Base-by-base conservation (phyloP, 2,797 vertebrate genomes). In the Phrynocephalus vlangalii region DNA sequence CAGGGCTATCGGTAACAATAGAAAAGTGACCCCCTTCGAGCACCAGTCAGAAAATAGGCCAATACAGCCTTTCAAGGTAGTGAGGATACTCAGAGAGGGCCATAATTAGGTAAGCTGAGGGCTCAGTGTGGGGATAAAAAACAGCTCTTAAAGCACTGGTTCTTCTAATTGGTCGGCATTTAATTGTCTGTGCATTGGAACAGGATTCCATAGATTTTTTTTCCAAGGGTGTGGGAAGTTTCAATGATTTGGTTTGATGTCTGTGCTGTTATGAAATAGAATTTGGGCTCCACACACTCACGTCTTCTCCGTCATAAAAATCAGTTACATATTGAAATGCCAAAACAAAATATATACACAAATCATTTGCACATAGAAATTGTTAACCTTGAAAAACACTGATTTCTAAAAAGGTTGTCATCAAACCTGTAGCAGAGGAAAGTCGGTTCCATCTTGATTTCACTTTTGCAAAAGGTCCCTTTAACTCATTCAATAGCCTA, bases 61-160 rank as follows among this genome's bases (percentile, higher is more conserved):
- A 96, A 83, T 95, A 95, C 95, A 95, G 94, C 88, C 86, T 93
- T 88, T 91, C 77, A 91, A 93, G 92, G 48, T 88, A 92, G 67
- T 82, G 48, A 83, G 89, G 93, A 91, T 91, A 33, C 56, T 88
- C 52, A 75, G 15, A 66, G 86, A 88, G 93, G 88, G 88, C 88
- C 88, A 87, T 94, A 96, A 96, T 96, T 93, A 95, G 86, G 76
- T 88, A 89, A 76, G 30, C 91, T 79, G 76, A 89, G 73, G 87
- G 82, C 91, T 76, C 93, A 92, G 90, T 90, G 56, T 18, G 50
- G 56, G 56, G 8, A n/a, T 5, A 16, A 70, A 95, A 94, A 95
- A 89, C 38, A 91, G 38, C 92, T 94, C 82, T 94, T 93, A 91
- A 92, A 79, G 60, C 28, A 9, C 1, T 28, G 60, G 28, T n/a